Conservation (phyloP, 2,888 invertebrate species). For the Xanthostigma xanthostigma region DNA sequence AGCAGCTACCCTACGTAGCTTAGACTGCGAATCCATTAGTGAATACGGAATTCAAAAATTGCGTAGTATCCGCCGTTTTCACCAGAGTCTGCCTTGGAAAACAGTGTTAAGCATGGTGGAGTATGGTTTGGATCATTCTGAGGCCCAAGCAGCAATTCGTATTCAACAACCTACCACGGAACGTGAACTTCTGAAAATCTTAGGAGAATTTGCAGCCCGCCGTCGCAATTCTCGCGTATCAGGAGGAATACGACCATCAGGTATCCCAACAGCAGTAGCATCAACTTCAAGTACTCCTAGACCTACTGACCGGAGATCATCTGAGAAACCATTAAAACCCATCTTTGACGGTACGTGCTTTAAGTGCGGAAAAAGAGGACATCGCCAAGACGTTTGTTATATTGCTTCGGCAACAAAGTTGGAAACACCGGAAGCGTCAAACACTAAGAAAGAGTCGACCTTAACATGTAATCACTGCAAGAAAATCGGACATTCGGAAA, state of each 20-base stretch:
- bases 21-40: conserved; percentile 9
- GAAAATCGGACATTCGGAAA: too few relatives aligned
- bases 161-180: conserved; percentile 8
- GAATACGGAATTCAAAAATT: conserved; percentile 10
- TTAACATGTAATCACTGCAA: too few relatives aligned
- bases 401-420: background rate
- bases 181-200: conserved; percentile 10
- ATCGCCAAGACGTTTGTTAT: conserved; percentile 2
- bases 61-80: conserved; percentile 7
- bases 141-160: conserved; percentile 1
- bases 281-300: too few relatives aligned
- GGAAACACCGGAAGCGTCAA: background rate
- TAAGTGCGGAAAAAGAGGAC: conserved; percentile 7
- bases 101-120: conserved; percentile 9
- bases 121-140: conserved; percentile 4
- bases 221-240: background rate
- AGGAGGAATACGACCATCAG: background rate
- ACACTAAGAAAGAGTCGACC: too few relatives aligned
- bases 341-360: conserved; percentile 1
- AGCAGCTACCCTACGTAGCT: conserved; percentile 11
- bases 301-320: too few relatives aligned
- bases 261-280: background rate
- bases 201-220: conserved; percentile 11
- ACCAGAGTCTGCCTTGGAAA: conserved; percentile 7
- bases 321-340: too few relatives aligned